phyloP scores from a whole-genome alignment of 2,797 vertebrate genomes.

The Sebastes minor region DNA sequence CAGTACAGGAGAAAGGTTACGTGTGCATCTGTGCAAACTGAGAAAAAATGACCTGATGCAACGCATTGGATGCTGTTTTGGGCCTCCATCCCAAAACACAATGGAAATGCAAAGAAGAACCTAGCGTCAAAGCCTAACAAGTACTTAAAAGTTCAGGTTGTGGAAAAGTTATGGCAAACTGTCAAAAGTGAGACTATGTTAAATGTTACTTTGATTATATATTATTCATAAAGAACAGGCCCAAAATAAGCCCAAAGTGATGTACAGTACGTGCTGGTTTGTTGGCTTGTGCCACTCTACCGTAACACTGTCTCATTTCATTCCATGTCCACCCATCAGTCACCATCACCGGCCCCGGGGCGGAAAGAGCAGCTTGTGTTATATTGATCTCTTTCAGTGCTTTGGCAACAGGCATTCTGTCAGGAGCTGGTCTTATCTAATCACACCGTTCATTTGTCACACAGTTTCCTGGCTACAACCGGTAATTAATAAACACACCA shows the following conservation, averaged over 20 bases:
- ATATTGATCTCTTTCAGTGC: conserved; percentile 64
- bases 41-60: not conserved
- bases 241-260: not conserved
- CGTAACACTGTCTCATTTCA: conserved; percentile 37
- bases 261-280: not conserved
- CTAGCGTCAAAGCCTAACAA: no score
- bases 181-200: not conserved
- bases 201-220: not conserved
- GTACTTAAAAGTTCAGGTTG: not conserved
- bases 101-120: not conserved
- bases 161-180: not conserved
- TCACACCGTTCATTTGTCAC: conserved; percentile 70
- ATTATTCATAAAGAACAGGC: not conserved
- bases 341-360: conserved; percentile 30
- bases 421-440: conserved; percentile 69
- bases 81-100: no score
- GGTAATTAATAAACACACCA: conserved; percentile 70
- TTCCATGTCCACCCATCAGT: conserved; percentile 52
- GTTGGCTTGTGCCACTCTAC: conserved; percentile 19
- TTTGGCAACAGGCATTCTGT: conserved; percentile 57
- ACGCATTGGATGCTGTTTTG: no score
- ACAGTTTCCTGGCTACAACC: conserved; percentile 40
- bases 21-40: not conserved
- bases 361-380: conserved; percentile 56
- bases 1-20: not conserved